Evolutionary conservation across 1,140 invertebrate species (phyloP).

Genomic region (Potamilus streckersoni): DNA sequence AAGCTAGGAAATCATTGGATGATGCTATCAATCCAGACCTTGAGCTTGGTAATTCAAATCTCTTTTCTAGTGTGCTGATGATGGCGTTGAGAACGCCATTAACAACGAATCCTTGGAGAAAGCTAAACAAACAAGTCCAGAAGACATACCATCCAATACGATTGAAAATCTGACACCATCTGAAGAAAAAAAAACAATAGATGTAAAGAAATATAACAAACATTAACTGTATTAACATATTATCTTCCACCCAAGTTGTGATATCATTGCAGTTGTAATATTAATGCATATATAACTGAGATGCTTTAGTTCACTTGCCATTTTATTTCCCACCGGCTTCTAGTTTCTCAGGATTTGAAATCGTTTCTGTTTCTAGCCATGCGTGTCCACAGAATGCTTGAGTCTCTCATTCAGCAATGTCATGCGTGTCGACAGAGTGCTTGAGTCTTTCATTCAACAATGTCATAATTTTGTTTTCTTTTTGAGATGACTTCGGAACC

Average conservation of each 20-base stretch:
- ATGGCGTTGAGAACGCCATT: constrained; percentile 88
- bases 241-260: not conserved
- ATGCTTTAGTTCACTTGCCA: not conserved
- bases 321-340: not conserved
- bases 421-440: no score
- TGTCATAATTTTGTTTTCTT: no score
- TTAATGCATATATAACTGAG: not conserved
- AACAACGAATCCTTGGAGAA: constrained; percentile 79
- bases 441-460: no score
- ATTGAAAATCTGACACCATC: constrained; percentile 42
- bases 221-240: not conserved
- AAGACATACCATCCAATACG: constrained; percentile 44
- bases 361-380: not conserved
- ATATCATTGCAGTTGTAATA: not conserved
- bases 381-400: not conserved
- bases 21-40: constrained; percentile 83
- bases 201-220: not conserved
- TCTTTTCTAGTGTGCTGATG: constrained; percentile 85
- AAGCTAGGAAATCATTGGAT: constrained; percentile 83
- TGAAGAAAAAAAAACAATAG: not conserved
- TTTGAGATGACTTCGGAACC: no score
- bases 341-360: not conserved
- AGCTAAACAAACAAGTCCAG: constrained; percentile 38
- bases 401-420: no score
- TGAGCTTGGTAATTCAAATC: constrained; percentile 79